Conservation (phyloP, 2,888 invertebrate species). For the Rhamphomyia laevipes region DNA sequence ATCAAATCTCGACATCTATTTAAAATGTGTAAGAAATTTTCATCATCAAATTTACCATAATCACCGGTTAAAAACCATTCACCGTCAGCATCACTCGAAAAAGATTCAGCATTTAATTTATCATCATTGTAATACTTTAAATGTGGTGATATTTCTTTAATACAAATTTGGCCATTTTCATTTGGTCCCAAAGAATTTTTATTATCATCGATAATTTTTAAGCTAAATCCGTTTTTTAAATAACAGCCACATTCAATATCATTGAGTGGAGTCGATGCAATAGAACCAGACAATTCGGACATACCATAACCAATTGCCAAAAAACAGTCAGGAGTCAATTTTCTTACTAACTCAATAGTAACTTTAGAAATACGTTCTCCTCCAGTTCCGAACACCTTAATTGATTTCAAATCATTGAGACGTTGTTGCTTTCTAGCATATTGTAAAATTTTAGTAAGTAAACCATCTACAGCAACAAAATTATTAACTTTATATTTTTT, state of each 20-base stretch:
- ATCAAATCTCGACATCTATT: conserved; percentile 1
- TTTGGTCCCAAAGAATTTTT: not conserved
- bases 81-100: not conserved
- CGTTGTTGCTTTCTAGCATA: not conserved
- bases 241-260: not conserved
- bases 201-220: not conserved
- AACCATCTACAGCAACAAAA: not conserved
- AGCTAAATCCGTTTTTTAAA: too few species aligned
- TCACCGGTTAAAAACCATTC: conserved; percentile 2
- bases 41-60: conserved; percentile 4
- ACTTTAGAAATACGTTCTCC: conserved; percentile 1
- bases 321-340: not conserved
- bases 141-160: conserved; percentile 1
- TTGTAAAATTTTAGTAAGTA: not conserved
- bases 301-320: conserved; percentile 6
- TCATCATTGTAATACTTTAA: conserved; percentile 3
- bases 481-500: conserved; percentile 3
- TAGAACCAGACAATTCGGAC: conserved; percentile 5
- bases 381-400: not conserved
- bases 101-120: not conserved
- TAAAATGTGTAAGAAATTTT: not conserved
- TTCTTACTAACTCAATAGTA: not conserved
- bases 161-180: conserved; percentile 7
- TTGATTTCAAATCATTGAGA: not conserved
- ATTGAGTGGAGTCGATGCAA: not conserved